Conservation (phyloP, 2,797 vertebrate genomes). For the Chelidonichthys spinosus region DNA sequence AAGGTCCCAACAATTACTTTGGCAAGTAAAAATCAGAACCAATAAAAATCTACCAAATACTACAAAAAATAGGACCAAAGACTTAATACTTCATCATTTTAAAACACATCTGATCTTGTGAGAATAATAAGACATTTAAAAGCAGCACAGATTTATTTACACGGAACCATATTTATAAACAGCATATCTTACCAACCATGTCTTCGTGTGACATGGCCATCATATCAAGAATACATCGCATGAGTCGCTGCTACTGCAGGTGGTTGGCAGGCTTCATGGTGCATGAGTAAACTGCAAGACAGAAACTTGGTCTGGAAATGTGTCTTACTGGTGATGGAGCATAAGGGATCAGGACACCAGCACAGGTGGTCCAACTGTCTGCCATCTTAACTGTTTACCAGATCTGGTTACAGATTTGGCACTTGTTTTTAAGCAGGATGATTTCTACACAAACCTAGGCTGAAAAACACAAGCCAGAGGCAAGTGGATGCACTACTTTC, state of each 20-base stretch:
- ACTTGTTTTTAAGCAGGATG: constrained; percentile 22
- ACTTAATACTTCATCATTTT: background rate
- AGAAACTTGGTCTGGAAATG: constrained; percentile 41
- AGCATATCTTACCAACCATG: background rate
- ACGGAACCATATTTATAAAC: constrained; percentile 4
- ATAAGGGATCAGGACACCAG: constrained; percentile 34
- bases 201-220: constrained; percentile 24
- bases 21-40: background rate
- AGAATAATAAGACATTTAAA: background rate
- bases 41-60: background rate
- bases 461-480: constrained; percentile 30
- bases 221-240: constrained; percentile 19
- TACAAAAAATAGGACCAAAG: background rate
- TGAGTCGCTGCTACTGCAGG: constrained; percentile 60
- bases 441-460: constrained; percentile 14
- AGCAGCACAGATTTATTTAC: background rate
- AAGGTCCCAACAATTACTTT: background rate
- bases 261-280: constrained; percentile 41
- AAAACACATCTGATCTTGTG: background rate
- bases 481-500: constrained; percentile 2
- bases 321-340: constrained; percentile 31
- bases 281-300: constrained; percentile 29
- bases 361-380: constrained; percentile 40
- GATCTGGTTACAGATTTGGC: constrained; percentile 35
- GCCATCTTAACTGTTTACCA: constrained; percentile 33